Base-by-base conservation (phyloP, 64 coral and sea anemone genomes). In the Montipora sp. region DNA sequence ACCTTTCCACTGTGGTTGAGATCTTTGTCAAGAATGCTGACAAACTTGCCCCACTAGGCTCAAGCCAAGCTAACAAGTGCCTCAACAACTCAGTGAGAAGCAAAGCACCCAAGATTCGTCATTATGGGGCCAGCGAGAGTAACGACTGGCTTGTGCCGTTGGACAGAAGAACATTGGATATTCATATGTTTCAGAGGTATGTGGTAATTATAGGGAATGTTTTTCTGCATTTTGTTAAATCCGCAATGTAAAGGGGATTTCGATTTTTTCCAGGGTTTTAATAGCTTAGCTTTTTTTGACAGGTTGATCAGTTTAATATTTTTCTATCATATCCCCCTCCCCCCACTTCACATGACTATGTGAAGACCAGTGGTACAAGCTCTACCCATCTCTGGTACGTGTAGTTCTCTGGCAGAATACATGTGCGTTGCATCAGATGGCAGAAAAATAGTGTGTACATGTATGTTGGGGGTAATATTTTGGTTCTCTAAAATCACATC, bases 31-130 rank as follows among this genome's bases (percentile, higher is more conserved):
- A 58, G 15, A 57, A 89, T 89, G 90, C 53, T 47, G 58, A 92
- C 24, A 93, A 93, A 70, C 72, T 93, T 55, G 20, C 80, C 72
- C 93, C 87, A 48, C 58, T 90, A 27, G 93, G 87, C n/a, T 74
- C 59, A 19, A 83, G 77, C 44, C 87, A 90, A 43, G n/a, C 48
- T 75, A 95, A 95, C 67, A 73, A 95, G 67, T 83, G 51, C 16
- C 48, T 95, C 2, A 89, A 93, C 73, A 75, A 75, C 78, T 59
- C 78, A 43, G 66, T 93, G 11, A 85, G 83, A 80, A 88, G 84
- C 60, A 93, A 94, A 21, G 87, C 85, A 5, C 92, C 92, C 0
- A 94, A 94, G 77, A 94, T 81, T 12, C 77, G 78, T 15, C 87
- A 89, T 48, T 94, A 83, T 83, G 78, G 92, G 14, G 47, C 48